phyloP scores from a whole-genome alignment of 2,797 vertebrate species.

The Arctocebus calabarensis region DNA sequence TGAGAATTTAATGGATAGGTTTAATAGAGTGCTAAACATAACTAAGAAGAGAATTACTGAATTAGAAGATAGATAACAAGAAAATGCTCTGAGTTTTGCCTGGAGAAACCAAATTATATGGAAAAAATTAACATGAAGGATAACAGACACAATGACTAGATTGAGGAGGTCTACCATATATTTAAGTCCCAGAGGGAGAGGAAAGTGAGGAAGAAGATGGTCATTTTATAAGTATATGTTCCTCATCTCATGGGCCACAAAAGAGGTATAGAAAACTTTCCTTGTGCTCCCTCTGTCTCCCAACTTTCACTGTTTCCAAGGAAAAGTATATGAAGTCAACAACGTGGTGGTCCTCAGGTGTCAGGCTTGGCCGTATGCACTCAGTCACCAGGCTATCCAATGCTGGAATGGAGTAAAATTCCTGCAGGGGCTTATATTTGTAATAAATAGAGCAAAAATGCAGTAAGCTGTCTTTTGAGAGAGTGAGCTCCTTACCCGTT shows the following conservation, averaged over 20 bases:
- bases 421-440: neutral
- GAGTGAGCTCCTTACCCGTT: neutral
- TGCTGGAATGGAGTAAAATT: neutral
- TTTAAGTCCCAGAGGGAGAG: neutral
- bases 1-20: neutral
- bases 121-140: neutral
- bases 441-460: neutral
- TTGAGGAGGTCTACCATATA: neutral
- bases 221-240: neutral
- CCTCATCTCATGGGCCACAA: neutral
- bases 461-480: conserved; percentile 21
- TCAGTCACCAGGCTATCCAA: neutral
- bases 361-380: neutral
- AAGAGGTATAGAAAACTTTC: neutral
- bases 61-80: conserved; percentile 4
- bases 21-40: conserved; percentile 53
- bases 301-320: neutral
- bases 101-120: conserved; percentile 8
- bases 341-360: neutral
- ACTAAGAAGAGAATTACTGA: conserved; percentile 26
- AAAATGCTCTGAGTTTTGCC: neutral
- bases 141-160: neutral
- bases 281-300: neutral
- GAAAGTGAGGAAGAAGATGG: conserved; percentile 11
- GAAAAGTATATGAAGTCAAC: neutral